Evolutionary conservation across 2,113 vertebrate species (phyloP).

Genomic region (Triplophysa siluroides): DNA sequence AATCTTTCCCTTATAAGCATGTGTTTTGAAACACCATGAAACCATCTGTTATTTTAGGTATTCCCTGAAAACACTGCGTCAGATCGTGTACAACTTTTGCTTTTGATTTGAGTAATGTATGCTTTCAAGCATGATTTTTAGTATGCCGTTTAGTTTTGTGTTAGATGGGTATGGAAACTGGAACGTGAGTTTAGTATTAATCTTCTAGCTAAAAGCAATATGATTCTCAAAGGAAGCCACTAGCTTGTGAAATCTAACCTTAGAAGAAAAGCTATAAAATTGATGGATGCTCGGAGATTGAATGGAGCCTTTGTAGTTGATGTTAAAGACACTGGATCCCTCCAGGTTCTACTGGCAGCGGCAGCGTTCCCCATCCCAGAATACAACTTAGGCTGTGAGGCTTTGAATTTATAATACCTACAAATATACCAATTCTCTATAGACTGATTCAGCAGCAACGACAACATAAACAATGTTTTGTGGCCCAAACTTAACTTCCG

Average conservation of each 20-base stretch:
- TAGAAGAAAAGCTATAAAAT: constrained; percentile 33
- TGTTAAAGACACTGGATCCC: constrained; percentile 12
- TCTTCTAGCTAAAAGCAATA: constrained; percentile 5
- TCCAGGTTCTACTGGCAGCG: constrained; percentile 16
- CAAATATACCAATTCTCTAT: too few species aligned
- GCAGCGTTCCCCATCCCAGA: constrained; percentile 3
- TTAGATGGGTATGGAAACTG: neutral
- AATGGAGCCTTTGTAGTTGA: constrained; percentile 34
- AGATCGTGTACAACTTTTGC: neutral
- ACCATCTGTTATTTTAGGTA: neutral
- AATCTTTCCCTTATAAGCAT: neutral
- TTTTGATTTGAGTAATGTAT: neutral
- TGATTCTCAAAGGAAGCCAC: constrained; percentile 13
- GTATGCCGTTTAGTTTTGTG: neutral
- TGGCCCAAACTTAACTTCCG: too few species aligned
- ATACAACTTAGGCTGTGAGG: neutral
- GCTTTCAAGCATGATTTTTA: neutral
- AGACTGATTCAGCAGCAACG: too few species aligned
- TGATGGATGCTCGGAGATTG: constrained; percentile 36
- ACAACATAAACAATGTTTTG: too few species aligned
- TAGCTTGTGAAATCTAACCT: neutral
- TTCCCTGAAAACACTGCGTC: neutral
- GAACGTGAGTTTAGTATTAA: too few species aligned
- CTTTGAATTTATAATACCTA: neutral
- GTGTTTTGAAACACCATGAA: neutral